These are phyloP conservation scores for Hecatera dysodea DNA, from an alignment of 2,888 invertebrate genomes.

Conservation along the genomic window DNA sequence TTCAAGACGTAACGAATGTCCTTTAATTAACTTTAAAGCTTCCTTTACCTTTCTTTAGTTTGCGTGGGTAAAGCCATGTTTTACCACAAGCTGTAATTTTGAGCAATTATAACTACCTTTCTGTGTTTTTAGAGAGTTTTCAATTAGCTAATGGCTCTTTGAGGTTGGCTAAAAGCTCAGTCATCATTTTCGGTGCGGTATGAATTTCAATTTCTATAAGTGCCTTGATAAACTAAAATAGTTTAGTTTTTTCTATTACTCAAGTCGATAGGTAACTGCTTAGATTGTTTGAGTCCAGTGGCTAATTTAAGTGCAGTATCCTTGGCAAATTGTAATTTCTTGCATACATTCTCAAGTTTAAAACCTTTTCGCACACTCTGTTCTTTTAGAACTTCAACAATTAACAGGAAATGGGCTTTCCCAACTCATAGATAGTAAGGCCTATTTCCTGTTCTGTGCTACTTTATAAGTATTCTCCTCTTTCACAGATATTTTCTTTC, in stretches of 20 bases:
- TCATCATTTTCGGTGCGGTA: neutral
- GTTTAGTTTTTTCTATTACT: neutral
- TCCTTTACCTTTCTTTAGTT: conserved; percentile 26
- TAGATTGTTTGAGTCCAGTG: no score
- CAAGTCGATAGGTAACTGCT: no score
- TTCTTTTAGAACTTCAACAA: neutral
- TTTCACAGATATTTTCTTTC: conserved; percentile 6
- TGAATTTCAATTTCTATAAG: conserved; percentile 7
- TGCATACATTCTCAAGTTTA: neutral
- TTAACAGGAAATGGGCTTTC: neutral
- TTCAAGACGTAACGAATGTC: conserved; percentile 33
- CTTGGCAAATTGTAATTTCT: neutral
- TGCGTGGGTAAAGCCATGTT: neutral
- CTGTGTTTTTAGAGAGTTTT: conserved; percentile 34
- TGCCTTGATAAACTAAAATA: neutral
- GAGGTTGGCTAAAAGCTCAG: neutral
- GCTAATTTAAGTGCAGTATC: no score
- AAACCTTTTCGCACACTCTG: neutral
- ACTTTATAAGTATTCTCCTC: conserved; percentile 28
- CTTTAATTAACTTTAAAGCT: conserved; percentile 54
- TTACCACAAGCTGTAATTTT: conserved; percentile 25
- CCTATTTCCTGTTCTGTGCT: no score
- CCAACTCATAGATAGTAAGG: neutral
- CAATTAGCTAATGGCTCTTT: conserved; percentile 25
- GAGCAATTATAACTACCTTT: conserved; percentile 17